Evolutionary conservation across 2,888 invertebrate genomes (phyloP), one percentile per base, ranked within the genome.

Genomic region (Atethmia centrago): DNA sequence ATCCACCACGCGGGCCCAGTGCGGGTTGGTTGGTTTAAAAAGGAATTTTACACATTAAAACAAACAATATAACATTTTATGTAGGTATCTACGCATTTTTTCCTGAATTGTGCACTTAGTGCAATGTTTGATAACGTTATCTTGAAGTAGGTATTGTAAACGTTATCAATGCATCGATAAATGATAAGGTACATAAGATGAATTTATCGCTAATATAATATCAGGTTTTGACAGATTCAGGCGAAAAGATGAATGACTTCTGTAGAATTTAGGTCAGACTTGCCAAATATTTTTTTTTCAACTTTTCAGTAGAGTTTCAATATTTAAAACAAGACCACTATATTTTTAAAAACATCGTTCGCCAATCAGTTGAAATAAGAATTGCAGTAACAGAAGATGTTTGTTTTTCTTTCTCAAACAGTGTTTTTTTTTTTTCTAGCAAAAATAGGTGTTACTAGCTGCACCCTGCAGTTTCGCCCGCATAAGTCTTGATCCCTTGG

Each of bases 121-220:
- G 58, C 77, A 80, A 71, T 62, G 70, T 67, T 49, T 55, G 64
- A 61, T 66, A 79, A 25, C 47, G 53, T 67, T 68, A 82, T 82
- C 82, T 45, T 14, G 58, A 28, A 62, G 65, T 79, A 76, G 62
- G 77, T 77, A 80, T 80, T 62, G 73, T 77, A 31, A 77, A 64
- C 62, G 53, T 83, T 79, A 84, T 83, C 82, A 72, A 59, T 80
- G 75, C 85, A 85, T 85, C 73, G 85, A 79, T 83, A 81, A 76
- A 62, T 72, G 72, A 76, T 79, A 62, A 74, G 21, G 40, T 61
- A 67, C 51, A 67, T 25, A 56, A 68, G 72, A 73, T 69, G 28
- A 61, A 63, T 10, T 75, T 80, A 82, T 82, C 80, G 36, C 19
- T 53, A 63, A 49, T 80, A 70, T 61, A 63, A 49, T 80, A 71